Evolutionary conservation across 2,797 vertebrate species (phyloP).

Genomic region (Dallia pectoralis): DNA sequence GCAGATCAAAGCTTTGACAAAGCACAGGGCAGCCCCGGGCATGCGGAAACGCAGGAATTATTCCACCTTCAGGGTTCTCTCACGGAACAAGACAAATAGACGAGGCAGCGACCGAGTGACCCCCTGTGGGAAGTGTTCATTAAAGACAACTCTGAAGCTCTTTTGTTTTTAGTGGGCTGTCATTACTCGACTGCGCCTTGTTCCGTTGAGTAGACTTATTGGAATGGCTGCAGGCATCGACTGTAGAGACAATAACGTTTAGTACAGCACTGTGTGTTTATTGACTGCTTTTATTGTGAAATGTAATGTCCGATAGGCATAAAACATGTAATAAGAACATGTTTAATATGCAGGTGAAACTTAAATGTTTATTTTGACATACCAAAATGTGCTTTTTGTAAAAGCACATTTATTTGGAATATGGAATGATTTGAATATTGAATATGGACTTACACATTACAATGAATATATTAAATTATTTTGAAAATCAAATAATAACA

Average conservation of each 20-base stretch:
- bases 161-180: constrained; percentile 48
- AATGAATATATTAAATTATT: background rate
- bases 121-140: constrained; percentile 62
- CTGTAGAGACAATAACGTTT: constrained; percentile 31
- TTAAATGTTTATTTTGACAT: too few relatives aligned
- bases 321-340: constrained; percentile 6
- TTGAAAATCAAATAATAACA: background rate
- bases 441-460: constrained; percentile 3
- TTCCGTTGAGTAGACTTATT: constrained; percentile 51
- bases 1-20: constrained; percentile 74
- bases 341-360: background rate
- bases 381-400: too few relatives aligned
- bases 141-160: constrained; percentile 55
- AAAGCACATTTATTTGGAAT: too few relatives aligned
- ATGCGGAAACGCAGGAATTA: constrained; percentile 65
- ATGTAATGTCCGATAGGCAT: background rate
- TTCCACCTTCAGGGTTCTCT: constrained; percentile 58
- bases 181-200: constrained; percentile 51
- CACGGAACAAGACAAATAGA: constrained; percentile 69
- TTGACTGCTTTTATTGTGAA: background rate
- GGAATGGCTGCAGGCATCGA: constrained; percentile 35
- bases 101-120: constrained; percentile 53
- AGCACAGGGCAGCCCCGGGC: constrained; percentile 72
- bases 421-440: background rate
- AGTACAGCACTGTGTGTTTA: constrained; percentile 17